phyloP scores from a whole-genome alignment of 2,888 invertebrate genomes.

The Xestia ashworthii region DNA sequence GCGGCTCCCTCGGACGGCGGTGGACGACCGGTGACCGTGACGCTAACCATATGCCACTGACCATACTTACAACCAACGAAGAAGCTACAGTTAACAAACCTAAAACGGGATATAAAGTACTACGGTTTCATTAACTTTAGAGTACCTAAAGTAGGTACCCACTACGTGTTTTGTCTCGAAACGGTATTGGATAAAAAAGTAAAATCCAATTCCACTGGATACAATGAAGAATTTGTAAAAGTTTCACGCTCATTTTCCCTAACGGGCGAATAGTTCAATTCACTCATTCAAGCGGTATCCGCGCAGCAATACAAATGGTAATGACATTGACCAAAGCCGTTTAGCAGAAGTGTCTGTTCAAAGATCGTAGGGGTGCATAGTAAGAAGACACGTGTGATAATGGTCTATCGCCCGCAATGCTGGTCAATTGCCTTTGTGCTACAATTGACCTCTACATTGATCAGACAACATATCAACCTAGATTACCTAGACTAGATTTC shows the following conservation, averaged over 20 bases:
- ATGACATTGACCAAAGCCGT: constrained; percentile 47
- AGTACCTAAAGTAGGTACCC: constrained; percentile 20
- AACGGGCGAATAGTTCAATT: constrained; percentile 49
- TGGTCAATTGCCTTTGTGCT: neutral
- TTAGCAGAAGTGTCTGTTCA: constrained; percentile 7
- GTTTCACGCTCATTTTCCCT: constrained; percentile 34
- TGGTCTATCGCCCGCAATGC: neutral
- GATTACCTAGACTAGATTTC: neutral
- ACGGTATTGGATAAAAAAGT: constrained; percentile 1
- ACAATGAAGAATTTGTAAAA: constrained; percentile 30
- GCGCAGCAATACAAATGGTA: constrained; percentile 30
- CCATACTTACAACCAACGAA: constrained; percentile 60
- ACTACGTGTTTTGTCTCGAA: neutral
- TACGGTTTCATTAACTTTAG: constrained; percentile 10
- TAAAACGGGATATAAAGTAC: constrained; percentile 65
- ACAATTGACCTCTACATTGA: neutral
- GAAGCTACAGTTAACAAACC: constrained; percentile 66
- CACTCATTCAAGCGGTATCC: constrained; percentile 49
- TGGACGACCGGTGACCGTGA: constrained; percentile 76
- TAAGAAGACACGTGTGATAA: neutral
- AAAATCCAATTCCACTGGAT: constrained; percentile 30
- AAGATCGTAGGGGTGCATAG: constrained; percentile 8
- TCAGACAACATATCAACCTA: neutral
- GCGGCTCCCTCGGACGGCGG: constrained; percentile 67
- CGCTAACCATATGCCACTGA: constrained; percentile 78